A percentile compares a stretch with the other conserved stretches of the same genome.
Conservation (phyloP, 1,140 invertebrate species). For the Ptiloglossa arizonensis region DNA sequence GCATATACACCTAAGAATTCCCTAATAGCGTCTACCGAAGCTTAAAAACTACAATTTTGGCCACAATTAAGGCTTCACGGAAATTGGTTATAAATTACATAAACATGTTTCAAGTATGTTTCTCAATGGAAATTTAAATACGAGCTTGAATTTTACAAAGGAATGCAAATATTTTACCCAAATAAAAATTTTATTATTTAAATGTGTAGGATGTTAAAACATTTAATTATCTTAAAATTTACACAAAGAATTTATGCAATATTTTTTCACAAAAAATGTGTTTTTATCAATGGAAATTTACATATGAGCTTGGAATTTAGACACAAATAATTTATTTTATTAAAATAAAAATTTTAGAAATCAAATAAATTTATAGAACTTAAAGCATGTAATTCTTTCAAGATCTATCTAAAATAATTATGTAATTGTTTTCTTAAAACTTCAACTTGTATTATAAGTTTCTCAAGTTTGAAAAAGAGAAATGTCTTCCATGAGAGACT, state of each 20-base stretch:
- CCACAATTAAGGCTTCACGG: constrained; percentile 56
- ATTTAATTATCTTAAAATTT: constrained; percentile 3
- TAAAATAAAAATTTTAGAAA: not conserved
- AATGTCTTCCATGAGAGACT: constrained; percentile 62
- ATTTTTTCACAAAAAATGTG: not conserved
- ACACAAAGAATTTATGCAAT: not conserved
- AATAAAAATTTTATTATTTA: not conserved
- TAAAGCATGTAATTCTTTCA: not conserved
- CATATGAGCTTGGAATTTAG: constrained; percentile 2
- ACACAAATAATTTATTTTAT: not conserved
- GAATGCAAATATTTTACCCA: constrained; percentile 1
- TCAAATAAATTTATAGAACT: not conserved
- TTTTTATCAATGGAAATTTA: constrained; percentile 60
- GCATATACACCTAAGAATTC: constrained; percentile 93
- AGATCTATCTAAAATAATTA: not conserved
- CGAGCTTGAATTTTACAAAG: constrained; percentile 15
- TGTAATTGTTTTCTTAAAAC: not conserved
- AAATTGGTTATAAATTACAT: constrained; percentile 62
- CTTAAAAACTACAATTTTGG: constrained; percentile 71
- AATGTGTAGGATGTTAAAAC: not conserved
- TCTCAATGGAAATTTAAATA: constrained; percentile 56
- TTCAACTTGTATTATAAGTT: not conserved
- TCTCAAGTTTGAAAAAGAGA: constrained; percentile 11
- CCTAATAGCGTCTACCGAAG: constrained; percentile 84
- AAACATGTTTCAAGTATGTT: constrained; percentile 71